Base-by-base conservation (phyloP, 2,113 vertebrate species). In the Strix aluco region DNA sequence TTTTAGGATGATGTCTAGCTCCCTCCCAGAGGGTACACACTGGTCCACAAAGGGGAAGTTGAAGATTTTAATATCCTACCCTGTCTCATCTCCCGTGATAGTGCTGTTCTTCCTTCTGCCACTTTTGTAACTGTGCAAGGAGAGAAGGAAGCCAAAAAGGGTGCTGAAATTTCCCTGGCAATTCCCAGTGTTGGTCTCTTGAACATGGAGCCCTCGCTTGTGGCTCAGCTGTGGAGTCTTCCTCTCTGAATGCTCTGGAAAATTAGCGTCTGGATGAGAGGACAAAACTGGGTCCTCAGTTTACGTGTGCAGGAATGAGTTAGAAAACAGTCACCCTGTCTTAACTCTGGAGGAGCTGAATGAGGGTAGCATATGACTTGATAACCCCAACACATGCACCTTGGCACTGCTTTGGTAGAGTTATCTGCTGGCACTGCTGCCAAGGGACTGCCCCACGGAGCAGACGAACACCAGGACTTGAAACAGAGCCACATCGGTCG, bases 401-500 rank as follows among this genome's bases (percentile, higher is more conserved):
- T 15, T 82, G 62, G 49, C 18, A 3, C 38, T 75, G 42, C 38
- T 16, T 49, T 29, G 30, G 26, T 32, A 13, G 46, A 52, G 66
- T n/a, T 49, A 9, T 10, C 21, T 72, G 17, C 38, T 52, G 74
- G 23, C 36, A 5, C 51, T 63, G 55, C 65, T 81, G 30, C 63
- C 51, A 6, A 22, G 72, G 70, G 36, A 7, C 57, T 57, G 74
- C 40, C 30, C 19, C 7, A 1, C 55, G 13, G 59, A 66, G 40
- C 46, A 29, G 32, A 27, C 40, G 26, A 44, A 27, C 40, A 27
- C 13, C 23, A 32, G 47, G 20, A 32, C 19, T 34, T 62, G 34
- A 26, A 74, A 52, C 11, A 0, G 5, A 11, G 55, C 46, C 0
- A 0, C 0, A 0, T 38, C 11, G 0, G 13, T 20, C 58, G 23